Conservation (phyloP, 2,797 vertebrate genomes). For the Ceryle rudis region DNA sequence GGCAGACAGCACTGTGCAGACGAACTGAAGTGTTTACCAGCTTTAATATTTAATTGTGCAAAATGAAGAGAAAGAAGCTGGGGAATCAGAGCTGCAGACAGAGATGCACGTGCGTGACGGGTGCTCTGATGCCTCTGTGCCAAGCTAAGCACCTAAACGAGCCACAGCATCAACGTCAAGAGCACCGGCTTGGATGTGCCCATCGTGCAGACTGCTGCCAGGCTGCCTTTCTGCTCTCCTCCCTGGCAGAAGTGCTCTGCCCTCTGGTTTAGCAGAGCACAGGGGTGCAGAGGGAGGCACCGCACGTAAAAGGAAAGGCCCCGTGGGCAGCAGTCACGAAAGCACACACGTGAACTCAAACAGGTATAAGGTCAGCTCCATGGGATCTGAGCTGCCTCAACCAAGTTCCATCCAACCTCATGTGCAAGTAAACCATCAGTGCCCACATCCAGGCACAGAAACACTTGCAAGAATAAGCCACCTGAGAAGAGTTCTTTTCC, state of each 20-base stretch:
- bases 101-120: background rate
- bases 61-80: slow-evolving; percentile 62
- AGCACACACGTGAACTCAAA: background rate
- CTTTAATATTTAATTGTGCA: slow-evolving; percentile 78
- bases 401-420: background rate
- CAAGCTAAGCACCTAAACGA: background rate
- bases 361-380: background rate
- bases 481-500: background rate
- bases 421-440: accelerated
- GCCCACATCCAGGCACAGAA: accelerated
- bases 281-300: background rate
- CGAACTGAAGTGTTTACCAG: slow-evolving; percentile 68
- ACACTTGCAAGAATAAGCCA: accelerated
- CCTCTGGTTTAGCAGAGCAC: background rate
- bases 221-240: background rate
- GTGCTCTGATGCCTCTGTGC: background rate
- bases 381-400: background rate
- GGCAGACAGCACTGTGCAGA: slow-evolving; percentile 48
- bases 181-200: background rate
- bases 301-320: background rate
- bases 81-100: background rate
- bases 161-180: background rate
- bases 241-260: background rate
- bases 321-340: background rate
- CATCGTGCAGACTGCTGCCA: background rate